Conservation (phyloP, 2,888 invertebrate species). For the Drosophila imparisetae region DNA sequence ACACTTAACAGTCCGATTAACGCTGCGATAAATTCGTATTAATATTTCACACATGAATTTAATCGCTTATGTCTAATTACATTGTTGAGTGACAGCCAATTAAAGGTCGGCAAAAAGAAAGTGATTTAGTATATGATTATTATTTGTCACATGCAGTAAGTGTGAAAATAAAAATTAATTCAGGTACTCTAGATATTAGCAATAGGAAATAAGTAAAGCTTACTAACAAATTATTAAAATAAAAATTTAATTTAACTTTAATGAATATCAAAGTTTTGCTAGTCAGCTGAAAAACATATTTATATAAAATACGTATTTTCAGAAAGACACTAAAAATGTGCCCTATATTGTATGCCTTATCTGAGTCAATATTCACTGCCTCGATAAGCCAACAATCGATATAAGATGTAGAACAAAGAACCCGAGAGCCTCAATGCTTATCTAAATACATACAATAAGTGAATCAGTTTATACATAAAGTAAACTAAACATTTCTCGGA, state of each 20-base stretch:
- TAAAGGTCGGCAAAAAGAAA: constrained; percentile 15
- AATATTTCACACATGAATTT: constrained; percentile 14
- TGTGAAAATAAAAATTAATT: background rate
- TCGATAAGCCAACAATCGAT: constrained; percentile 38
- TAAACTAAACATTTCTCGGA: background rate
- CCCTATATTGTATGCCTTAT: constrained; percentile 26
- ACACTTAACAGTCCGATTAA: constrained; percentile 35
- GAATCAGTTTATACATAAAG: background rate
- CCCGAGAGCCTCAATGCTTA: constrained; percentile 12
- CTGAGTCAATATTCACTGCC: constrained; percentile 31
- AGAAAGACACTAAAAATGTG: background rate
- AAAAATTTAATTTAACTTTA: background rate
- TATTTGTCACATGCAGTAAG: background rate
- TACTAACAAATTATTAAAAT: background rate
- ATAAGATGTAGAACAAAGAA: constrained; percentile 19
- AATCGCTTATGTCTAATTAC: constrained; percentile 17
- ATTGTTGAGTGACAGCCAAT: constrained; percentile 11
- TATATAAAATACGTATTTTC: background rate
- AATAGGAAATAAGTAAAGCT: background rate
- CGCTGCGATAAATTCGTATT: constrained; percentile 25
- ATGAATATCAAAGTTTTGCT: background rate
- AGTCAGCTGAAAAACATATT: background rate
- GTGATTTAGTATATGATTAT: constrained; percentile 13
- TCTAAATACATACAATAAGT: constrained; percentile 6
- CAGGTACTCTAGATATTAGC: background rate